Base-by-base conservation (phyloP, 2,113 vertebrate genomes). In the Chinchilla lanigera region DNA sequence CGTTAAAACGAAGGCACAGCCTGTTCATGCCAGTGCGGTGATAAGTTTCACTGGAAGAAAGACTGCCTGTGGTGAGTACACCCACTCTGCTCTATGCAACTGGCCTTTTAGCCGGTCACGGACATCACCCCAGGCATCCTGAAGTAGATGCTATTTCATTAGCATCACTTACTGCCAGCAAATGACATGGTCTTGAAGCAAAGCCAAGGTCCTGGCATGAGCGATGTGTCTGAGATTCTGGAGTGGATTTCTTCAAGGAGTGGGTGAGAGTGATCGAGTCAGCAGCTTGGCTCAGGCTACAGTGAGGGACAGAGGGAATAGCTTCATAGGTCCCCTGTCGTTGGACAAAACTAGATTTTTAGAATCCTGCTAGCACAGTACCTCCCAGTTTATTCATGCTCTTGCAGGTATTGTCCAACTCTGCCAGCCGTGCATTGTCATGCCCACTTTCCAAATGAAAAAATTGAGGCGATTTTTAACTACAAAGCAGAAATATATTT, bases 121-220 rank as follows among this genome's bases (percentile, higher is more conserved):
- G 92, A 82, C 58, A 35, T 93, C 86, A 87, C 73, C 35, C 89
- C 67, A 94, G 87, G 71, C 84, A 90, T 93, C 77, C 71, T 91
- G 81, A 97, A 96, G 93, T 95, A 96, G 95, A 93, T 94, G 93
- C 93, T 92, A 80, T 97, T 98, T 96, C 93, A 93, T 97, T 93
- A 97, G 41, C 71, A 88, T 97, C 81, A 83, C 60, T 97, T 95
- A 86, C 58, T 97, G 92, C 84, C 60, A 86, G 77, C 54, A 94
- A 90, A 78, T 96, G 93, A 67, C 85, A 96, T 22, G 11, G 87
- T 44, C 52, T 92, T 94, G 96, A 82, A 95, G 12, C 44, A 81
- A 69, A 80, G 84, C 96, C 96, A 93, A n/a, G 69, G 13, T 78
- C 4, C 89, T 71, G 89, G 81, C 86, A 35, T 33, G n/a, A 63